Evolutionary conservation across 2,888 invertebrate genomes (phyloP).

Genomic region (Autographa gamma): DNA sequence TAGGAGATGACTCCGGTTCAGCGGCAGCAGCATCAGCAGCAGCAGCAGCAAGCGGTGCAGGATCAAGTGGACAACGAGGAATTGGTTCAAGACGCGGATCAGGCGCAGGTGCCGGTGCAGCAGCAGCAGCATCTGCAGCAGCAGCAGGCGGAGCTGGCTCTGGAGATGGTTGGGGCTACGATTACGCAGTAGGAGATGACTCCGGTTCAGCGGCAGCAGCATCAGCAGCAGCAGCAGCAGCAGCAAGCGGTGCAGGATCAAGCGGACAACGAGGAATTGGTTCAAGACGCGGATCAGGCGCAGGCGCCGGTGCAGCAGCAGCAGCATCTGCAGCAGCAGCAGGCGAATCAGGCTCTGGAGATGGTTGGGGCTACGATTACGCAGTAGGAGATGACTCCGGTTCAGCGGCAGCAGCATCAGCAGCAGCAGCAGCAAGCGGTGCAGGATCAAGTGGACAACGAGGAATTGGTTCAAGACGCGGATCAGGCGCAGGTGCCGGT

Average conservation of each 20-base stretch:
- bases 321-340: conserved; percentile 4
- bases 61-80: background rate
- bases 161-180: background rate
- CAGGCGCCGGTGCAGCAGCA: background rate
- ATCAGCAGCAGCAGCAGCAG: conserved; percentile 24
- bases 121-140: conserved; percentile 30
- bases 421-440: background rate
- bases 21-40: conserved; percentile 33
- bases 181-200: no score
- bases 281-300: background rate
- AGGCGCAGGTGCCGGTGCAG: conserved; percentile 11
- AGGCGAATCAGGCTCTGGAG: background rate
- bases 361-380: background rate
- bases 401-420: conserved; percentile 6
- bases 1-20: background rate
- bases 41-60: conserved; percentile 24
- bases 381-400: conserved; percentile 17
- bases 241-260: conserved; percentile 25
- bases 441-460: background rate
- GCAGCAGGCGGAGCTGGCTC: conserved; percentile 7
- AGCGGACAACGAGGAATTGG: conserved; percentile 3
- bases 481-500: conserved; percentile 8
- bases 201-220: background rate
- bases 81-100: background rate
- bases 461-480: background rate